Base-by-base conservation (phyloP, 2,888 invertebrate genomes). In the Caradrina clavipalpis region DNA sequence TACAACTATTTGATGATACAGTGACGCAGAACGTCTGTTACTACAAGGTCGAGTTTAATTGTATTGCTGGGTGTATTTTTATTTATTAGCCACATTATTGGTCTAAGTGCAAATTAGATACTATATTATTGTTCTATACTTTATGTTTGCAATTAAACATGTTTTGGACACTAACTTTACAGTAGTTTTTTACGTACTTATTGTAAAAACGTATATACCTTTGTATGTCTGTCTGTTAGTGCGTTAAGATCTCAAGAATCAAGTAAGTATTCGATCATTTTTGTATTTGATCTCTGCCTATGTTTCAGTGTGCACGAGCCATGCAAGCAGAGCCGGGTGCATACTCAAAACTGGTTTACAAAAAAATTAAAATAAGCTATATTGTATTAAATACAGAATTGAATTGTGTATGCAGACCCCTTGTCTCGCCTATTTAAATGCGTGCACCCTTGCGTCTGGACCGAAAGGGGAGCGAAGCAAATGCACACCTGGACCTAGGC, bases 1-100 rank as follows among this genome's bases (percentile, higher is more conserved):
- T 89, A 89, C 90, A 90, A 90, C 90, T 89, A 89, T 91, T 90
- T 90, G 91, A 91, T 90, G 90, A 90, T 90, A 88, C 89, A 79
- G 84, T 92, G 94, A 94, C 94, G 93, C 90, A 92, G 87, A 88
- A 82, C 86, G 90, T 88, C 89, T 90, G 89, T 86, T 86, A 86
- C 85, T 85, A 81, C 91, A 93, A 93, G 93, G 92, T 93, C 89
- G 82, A 83, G 69, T 86, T 87, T 83, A 82, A 88, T 87, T 86
- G 81, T 86, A 82, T 79, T 78, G 73, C 71, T 80, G 76, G 75
- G 69, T 51, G 63, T 73, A 69, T 76, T 76, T 73, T 70, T 79
- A 75, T 79, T 76, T 73, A 72, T 68, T 69, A 75, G 53, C 57
- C 65, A 56, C 61, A 61, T 76, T 69, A 68, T 67, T 68, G 62